Evolutionary conservation across 2,888 invertebrate genomes (phyloP).

Genomic region (Phania funesta): DNA sequence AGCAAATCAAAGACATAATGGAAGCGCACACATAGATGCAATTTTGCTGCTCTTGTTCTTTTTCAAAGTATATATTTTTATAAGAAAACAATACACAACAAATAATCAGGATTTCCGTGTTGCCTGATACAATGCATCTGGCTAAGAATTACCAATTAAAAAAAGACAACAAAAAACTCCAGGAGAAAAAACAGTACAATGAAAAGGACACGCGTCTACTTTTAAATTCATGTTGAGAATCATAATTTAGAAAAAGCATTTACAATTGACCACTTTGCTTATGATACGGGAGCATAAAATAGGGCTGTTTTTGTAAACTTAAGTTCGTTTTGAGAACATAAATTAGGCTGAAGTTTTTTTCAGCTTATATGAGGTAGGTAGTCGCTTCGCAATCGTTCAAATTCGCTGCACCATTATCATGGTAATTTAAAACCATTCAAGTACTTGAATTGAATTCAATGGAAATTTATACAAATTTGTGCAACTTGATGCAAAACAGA

Average conservation of each 20-base stretch:
- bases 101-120: slow-evolving; percentile 50
- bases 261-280: slow-evolving; percentile 28
- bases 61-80: neutral
- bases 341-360: no score
- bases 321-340: slow-evolving; percentile 9
- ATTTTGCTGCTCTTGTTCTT: neutral
- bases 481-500: neutral
- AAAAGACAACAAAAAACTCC: neutral
- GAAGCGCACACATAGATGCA: no score
- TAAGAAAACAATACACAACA: slow-evolving; percentile 35
- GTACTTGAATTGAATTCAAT: slow-evolving; percentile 36
- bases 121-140: slow-evolving; percentile 43
- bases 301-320: slow-evolving; percentile 11
- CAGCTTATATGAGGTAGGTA: slow-evolving; percentile 4
- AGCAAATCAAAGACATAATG: neutral
- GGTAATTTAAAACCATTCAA: slow-evolving; percentile 54
- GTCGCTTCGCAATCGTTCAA: neutral
- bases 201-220: slow-evolving; percentile 56
- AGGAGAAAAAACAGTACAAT: slow-evolving; percentile 27
- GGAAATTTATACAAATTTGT: slow-evolving; percentile 48
- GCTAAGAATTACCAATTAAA: slow-evolving; percentile 27
- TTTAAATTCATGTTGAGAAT: slow-evolving; percentile 50
- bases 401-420: slow-evolving; percentile 4
- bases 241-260: slow-evolving; percentile 44
- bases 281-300: neutral